Evolutionary conservation across 1,140 invertebrate genomes (phyloP).

Genomic region (Drusus annulatus): DNA sequence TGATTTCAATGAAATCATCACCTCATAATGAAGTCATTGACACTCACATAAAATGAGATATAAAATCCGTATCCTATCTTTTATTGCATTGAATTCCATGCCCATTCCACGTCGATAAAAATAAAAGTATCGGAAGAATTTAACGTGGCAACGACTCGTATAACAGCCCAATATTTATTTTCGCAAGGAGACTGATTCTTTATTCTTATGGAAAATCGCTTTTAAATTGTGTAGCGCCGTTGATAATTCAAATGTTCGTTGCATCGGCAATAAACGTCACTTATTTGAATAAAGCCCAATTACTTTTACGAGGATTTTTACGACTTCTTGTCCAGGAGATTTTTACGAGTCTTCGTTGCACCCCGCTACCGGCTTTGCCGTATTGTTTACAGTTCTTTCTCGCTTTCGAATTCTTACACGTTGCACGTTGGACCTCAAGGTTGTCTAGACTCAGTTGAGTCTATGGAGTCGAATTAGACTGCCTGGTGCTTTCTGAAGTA

Average conservation of each 20-base stretch:
- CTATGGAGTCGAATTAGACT: no score
- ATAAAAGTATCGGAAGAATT: slow-evolving; percentile 32
- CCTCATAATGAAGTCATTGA: slow-evolving; percentile 13
- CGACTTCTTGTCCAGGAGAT: slow-evolving; percentile 48
- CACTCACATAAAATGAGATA: not conserved
- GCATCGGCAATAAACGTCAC: slow-evolving; percentile 53
- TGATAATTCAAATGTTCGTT: slow-evolving; percentile 55
- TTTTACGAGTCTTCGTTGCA: slow-evolving; percentile 55
- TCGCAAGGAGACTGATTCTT: slow-evolving; percentile 12
- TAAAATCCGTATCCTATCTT: slow-evolving; percentile 18
- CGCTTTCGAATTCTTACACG: slow-evolving; percentile 20
- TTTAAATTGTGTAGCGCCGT: slow-evolving; percentile 15
- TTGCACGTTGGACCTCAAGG: slow-evolving; percentile 24
- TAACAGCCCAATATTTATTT: slow-evolving; percentile 39
- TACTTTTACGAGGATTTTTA: slow-evolving; percentile 57
- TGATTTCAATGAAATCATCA: slow-evolving; percentile 21
- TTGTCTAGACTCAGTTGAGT: not conserved
- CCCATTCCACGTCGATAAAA: not conserved
- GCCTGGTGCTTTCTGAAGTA: no score
- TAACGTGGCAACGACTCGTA: slow-evolving; percentile 26
- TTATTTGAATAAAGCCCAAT: slow-evolving; percentile 59
- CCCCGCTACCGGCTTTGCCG: slow-evolving; percentile 19
- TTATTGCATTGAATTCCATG: not conserved
- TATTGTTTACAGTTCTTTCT: slow-evolving; percentile 22
- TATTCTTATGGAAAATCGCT: slow-evolving; percentile 27